Base-by-base conservation (phyloP, 1,140 invertebrate species). In the Mercenaria mercenaria region DNA sequence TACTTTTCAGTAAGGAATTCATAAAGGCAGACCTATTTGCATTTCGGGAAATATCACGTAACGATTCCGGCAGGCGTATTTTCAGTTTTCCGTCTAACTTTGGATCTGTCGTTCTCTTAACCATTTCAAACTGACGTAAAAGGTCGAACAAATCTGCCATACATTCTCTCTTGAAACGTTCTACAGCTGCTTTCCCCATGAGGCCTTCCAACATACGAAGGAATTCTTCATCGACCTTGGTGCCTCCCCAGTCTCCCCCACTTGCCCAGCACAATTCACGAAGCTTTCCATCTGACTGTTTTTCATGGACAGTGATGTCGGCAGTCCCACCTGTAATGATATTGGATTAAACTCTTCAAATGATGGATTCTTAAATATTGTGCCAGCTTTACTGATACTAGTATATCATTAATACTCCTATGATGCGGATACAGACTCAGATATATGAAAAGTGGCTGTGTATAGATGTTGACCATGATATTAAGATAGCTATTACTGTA, bases 241-340 rank as follows among this genome's bases (percentile, higher is more conserved):
- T 81, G 20, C 79, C 50, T 10, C 79, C 79, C 79, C 79, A 81
- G 18, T 39, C 34, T 0, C 79, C 79, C 6, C 79, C 79, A 15
- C 50, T 52, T 32, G 79, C 50, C 4, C 37, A 18, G 52, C 37
- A 34, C 32, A 81, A 26, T 37, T 81, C 79, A 37, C 32, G 50
- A 11, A 81, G 52, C 20, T 39, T 81, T 0, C 79, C 79, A 61
- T 81, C 43, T 13, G 26, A 32, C 11, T 52, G 29, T 26, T 81
- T 81, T 39, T 81, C 79, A 32, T 81, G 79, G 20, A 59, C 79
- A 39, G 79, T 59, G 26, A 81, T 81, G 34, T 81, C 79, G 0
- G 79, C 79, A 23, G 43, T 61, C 0, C 79, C 79, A 61, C 79
- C 79, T 81, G 32, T 47, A 10, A 47, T n/a, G 43, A 47, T 47